Evolutionary conservation across 2,113 vertebrate genomes (phyloP).

Genomic region (Austrofundulus limnaeus): DNA sequence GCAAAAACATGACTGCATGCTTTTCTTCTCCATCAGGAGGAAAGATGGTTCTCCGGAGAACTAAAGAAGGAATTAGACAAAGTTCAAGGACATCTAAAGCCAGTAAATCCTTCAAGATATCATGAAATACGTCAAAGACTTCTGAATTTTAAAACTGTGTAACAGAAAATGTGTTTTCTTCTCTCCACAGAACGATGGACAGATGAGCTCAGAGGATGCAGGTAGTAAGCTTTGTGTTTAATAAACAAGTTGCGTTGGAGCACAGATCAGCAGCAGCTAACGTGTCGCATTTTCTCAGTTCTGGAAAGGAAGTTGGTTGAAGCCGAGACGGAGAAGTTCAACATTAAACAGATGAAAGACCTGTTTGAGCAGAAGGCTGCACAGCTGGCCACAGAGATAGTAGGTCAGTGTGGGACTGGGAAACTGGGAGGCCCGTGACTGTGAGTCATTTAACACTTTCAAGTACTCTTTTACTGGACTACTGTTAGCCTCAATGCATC

Average conservation of each 20-base stretch:
- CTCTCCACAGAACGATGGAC: constrained; percentile 84
- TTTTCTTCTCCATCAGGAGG: constrained; percentile 82
- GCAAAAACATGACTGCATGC: constrained; percentile 1
- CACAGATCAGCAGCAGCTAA: constrained; percentile 24
- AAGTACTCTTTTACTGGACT: constrained; percentile 5
- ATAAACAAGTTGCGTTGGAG: background rate
- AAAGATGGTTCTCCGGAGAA: constrained; percentile 97
- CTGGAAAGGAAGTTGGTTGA: constrained; percentile 91
- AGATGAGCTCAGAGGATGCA: constrained; percentile 79
- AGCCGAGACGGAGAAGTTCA: constrained; percentile 93
- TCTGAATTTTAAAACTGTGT: too few relatives aligned
- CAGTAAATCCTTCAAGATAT: constrained; percentile 94
- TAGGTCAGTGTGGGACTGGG: constrained; percentile 81
- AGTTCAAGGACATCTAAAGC: constrained; percentile 95
- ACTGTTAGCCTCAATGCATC: constrained; percentile 4
- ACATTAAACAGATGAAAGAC: constrained; percentile 99
- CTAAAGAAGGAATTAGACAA: constrained; percentile 98
- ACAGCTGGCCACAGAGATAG: constrained; percentile 95
- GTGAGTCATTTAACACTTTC: constrained; percentile 23
- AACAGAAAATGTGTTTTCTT: constrained; percentile 54
- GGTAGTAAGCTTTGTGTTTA: constrained; percentile 71
- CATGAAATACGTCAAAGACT: constrained; percentile 30
- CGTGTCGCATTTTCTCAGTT: constrained; percentile 67
- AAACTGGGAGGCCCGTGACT: constrained; percentile 17
- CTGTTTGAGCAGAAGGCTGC: constrained; percentile 98